These are phyloP conservation scores for Camponotus fellah DNA, from an alignment of 2,888 invertebrate species.

Conservation along the genomic window DNA sequence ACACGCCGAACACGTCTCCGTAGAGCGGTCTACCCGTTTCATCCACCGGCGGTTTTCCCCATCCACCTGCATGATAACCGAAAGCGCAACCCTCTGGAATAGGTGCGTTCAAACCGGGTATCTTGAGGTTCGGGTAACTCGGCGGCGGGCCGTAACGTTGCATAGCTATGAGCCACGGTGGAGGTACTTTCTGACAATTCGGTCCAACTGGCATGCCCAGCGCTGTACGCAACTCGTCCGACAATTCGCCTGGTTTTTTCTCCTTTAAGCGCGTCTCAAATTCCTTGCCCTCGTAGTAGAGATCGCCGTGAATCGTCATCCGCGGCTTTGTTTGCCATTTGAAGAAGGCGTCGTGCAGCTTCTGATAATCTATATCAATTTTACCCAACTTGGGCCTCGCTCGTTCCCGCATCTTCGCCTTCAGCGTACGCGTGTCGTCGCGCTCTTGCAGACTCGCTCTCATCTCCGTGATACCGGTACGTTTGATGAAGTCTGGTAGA, in stretches of 20 bases:
- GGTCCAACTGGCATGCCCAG: slow-evolving; percentile 99
- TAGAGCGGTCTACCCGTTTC: slow-evolving; percentile 99
- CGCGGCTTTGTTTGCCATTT: slow-evolving; percentile 99
- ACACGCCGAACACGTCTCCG: slow-evolving; percentile 98
- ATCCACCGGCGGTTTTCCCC: slow-evolving; percentile 99
- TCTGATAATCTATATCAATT: slow-evolving; percentile 99
- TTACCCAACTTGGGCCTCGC: slow-evolving; percentile 99
- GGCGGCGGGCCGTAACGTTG: slow-evolving; percentile 99
- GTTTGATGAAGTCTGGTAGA: slow-evolving; percentile 99
- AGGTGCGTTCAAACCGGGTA: slow-evolving; percentile 98
- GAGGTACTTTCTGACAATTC: slow-evolving; percentile 96
- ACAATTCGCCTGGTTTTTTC: slow-evolving; percentile 99
- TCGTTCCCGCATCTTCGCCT: slow-evolving; percentile 99
- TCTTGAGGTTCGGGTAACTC: slow-evolving; percentile 99
- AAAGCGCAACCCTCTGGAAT: slow-evolving; percentile 99
- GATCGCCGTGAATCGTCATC: slow-evolving; percentile 99
- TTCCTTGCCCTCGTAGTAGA: slow-evolving; percentile 99
- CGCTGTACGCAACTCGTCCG: slow-evolving; percentile 98
- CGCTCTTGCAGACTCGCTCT: slow-evolving; percentile 99
- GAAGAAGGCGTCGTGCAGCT: slow-evolving; percentile 99
- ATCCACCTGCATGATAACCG: slow-evolving; percentile 99
- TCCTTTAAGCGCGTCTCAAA: slow-evolving; percentile 99
- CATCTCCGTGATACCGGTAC: slow-evolving; percentile 99
- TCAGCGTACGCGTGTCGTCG: slow-evolving; percentile 97
- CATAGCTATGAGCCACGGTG: slow-evolving; percentile 99